phyloP scores from a whole-genome alignment of 2,888 invertebrate genomes.

The Anthophora plumipes region DNA sequence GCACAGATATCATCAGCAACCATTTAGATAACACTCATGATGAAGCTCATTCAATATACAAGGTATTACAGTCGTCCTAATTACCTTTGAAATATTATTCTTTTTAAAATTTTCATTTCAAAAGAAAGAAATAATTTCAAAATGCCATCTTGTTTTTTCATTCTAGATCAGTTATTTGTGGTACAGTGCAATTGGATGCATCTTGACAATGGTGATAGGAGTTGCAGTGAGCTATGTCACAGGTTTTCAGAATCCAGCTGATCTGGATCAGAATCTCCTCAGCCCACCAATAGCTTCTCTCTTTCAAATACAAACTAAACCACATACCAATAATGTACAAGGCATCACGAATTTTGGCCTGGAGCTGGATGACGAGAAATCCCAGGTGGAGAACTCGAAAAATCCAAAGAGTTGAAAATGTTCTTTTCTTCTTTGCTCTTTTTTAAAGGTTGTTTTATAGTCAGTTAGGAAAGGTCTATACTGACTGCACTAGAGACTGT shows the following conservation, averaged over 20 bases:
- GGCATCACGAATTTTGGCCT: slow-evolving; percentile 80
- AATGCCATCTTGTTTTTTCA: too few species aligned
- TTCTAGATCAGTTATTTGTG: slow-evolving; percentile 89
- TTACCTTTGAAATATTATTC: neutral
- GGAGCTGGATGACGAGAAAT: slow-evolving; percentile 81
- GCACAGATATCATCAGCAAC: slow-evolving; percentile 34
- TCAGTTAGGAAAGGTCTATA: neutral
- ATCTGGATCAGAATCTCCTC: slow-evolving; percentile 88
- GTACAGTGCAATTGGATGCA: slow-evolving; percentile 94
- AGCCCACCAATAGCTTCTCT: slow-evolving; percentile 88
- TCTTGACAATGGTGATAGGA: slow-evolving; percentile 90
- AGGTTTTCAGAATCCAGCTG: slow-evolving; percentile 87
- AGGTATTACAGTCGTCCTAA: slow-evolving; percentile 66
- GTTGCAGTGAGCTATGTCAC: slow-evolving; percentile 90
- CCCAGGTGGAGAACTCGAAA: slow-evolving; percentile 58
- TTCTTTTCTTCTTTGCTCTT: neutral
- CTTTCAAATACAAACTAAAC: slow-evolving; percentile 79
- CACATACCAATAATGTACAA: slow-evolving; percentile 69
- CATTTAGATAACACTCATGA: slow-evolving; percentile 1
- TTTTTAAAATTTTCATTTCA: neutral
- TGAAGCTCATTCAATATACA: slow-evolving; percentile 77
- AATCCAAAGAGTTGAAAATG: slow-evolving; percentile 31
- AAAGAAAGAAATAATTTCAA: too few species aligned
- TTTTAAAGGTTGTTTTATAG: slow-evolving; percentile 9
- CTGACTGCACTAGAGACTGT: slow-evolving; percentile 18